phyloP scores from a whole-genome alignment of 2,797 vertebrate species.

The Spondyliosoma cantharus region DNA sequence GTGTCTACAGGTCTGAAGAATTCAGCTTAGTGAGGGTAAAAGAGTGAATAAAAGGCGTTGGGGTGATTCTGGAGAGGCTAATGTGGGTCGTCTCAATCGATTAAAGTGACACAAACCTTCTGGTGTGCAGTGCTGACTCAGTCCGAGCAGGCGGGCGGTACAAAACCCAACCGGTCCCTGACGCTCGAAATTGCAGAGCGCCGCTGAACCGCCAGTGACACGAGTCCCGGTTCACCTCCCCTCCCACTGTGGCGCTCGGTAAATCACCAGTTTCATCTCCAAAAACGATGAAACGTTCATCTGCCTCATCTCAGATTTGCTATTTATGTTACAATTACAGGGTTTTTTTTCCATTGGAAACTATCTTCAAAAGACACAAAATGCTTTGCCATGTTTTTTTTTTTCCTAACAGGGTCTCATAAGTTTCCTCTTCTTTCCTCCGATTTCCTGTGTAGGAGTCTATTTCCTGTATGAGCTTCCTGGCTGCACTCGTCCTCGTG shows the following conservation, averaged over 20 bases:
- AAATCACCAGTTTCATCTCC: not conserved
- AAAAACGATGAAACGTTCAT: not conserved
- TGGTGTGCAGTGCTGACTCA: not conserved
- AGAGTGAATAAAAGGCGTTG: not conserved
- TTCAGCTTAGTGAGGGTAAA: not conserved
- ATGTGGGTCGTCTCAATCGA: not conserved
- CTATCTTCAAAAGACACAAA: conserved; percentile 29
- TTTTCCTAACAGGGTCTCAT: not conserved
- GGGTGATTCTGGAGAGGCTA: not conserved
- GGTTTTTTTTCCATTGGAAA: conserved; percentile 5
- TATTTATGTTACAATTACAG: conserved; percentile 21
- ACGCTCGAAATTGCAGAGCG: conserved; percentile 23
- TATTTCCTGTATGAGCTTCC: conserved; percentile 64
- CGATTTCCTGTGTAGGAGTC: conserved; percentile 54
- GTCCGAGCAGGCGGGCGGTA: not conserved
- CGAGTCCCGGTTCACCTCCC: not conserved
- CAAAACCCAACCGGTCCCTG: conserved; percentile 17
- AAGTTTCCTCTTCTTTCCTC: conserved; percentile 54
- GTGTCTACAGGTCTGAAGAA: not conserved
- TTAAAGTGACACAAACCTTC: conserved; percentile 10
- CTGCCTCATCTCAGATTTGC: conserved; percentile 18
- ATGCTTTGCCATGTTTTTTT: not conserved
- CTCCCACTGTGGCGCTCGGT: not conserved
- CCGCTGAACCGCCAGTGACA: not conserved
- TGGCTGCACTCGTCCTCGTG: conserved; percentile 28